These are phyloP conservation scores for Lissocephala sabroskyi DNA, from an alignment of 2,888 invertebrate species.

Conservation along the genomic window DNA sequence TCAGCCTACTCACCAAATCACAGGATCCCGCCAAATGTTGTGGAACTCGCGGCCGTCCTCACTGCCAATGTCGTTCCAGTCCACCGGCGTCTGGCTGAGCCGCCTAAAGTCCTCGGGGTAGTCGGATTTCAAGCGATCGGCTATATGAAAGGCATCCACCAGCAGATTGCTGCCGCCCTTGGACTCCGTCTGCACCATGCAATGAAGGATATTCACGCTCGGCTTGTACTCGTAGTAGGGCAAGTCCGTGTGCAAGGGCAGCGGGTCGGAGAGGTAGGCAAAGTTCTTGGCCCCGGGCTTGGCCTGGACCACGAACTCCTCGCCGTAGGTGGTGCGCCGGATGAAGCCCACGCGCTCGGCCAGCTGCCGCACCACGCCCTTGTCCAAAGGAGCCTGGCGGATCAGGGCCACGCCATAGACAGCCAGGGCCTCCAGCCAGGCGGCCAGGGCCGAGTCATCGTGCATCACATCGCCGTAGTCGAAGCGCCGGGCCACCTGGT, in stretches of 20 bases:
- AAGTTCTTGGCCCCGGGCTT: constrained; percentile 82
- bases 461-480: constrained; percentile 75
- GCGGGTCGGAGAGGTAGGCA: constrained; percentile 79
- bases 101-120: constrained; percentile 76
- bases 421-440: constrained; percentile 78
- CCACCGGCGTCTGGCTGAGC: constrained; percentile 76
- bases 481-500: constrained; percentile 73
- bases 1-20: constrained; percentile 77
- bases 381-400: constrained; percentile 75
- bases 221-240: constrained; percentile 85
- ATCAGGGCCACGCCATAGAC: constrained; percentile 79
- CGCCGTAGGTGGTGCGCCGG: constrained; percentile 82
- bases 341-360: constrained; percentile 80
- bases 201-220: constrained; percentile 82
- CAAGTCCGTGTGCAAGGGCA: constrained; percentile 83
- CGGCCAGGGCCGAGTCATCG: constrained; percentile 71
- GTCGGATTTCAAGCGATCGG: constrained; percentile 75
- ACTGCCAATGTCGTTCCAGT: constrained; percentile 82
- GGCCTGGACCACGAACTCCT: constrained; percentile 79
- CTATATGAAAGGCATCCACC: constrained; percentile 79
- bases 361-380: constrained; percentile 75
- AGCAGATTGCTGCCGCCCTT: constrained; percentile 80
- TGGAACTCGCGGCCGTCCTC: constrained; percentile 78
- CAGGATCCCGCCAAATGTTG: constrained; percentile 77
- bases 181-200: constrained; percentile 78